Base-by-base conservation (phyloP, 2,113 vertebrate genomes). In the Zosterops hypoxanthus region DNA sequence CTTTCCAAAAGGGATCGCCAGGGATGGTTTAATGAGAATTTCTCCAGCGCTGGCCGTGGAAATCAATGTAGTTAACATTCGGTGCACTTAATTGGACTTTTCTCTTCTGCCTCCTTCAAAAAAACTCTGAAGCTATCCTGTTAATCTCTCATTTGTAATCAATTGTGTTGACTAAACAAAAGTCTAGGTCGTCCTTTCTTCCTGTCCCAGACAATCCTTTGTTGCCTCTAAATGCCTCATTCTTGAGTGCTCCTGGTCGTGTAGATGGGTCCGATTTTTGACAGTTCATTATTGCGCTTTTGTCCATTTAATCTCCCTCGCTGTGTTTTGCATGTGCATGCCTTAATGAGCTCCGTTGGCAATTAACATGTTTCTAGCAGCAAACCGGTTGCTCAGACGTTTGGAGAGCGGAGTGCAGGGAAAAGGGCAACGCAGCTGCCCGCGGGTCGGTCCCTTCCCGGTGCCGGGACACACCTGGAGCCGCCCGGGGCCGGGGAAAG, bases 111-210 rank as follows among this genome's bases (percentile, higher is more conserved):
- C 97, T 98, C 98, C 99, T 98, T 98, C 98, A 90, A 92, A 98
- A 98, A 98, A 98, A 98, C 98, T 98, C 98, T 97, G 98, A 98
- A 98, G 98, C 99, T 98, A 98, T 98, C 99, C 98, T 98, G 98
- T 99, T 99, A 99, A 99, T 99, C 99, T 99, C 99, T 98, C 99
- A 99, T 99, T 99, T 99, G 99, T 98, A 99, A 99, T 99, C 99
- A 99, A 99, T 99, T 99, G 99, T 99, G 98, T 98, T 98, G 98
- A 98, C 98, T 98, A 98, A 99, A 99, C 99, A 99, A 99, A 99
- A 99, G 98, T 99, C 98, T 98, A 98, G 98, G 98, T 99, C 98
- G 98, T 97, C 99, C 98, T 99, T 99, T 99, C 99, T 99, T 99
- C 98, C 98, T 98, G 98, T 99, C 98, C 98, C 98, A 98, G 98